Base-by-base conservation (phyloP, 2,888 invertebrate genomes). In the Lycia hirtaria region DNA sequence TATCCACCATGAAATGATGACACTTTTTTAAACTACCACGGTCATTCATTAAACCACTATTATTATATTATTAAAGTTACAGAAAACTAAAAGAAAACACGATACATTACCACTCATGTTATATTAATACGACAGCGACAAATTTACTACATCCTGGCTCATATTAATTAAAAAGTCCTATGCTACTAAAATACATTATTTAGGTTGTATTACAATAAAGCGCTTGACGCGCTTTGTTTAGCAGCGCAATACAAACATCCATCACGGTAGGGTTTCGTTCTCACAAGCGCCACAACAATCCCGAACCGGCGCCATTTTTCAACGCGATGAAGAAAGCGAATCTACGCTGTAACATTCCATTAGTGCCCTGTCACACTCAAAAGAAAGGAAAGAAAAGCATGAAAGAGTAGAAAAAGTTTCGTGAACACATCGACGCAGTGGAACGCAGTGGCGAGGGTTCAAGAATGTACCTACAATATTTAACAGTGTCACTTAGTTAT, bases 341-440 rank as follows among this genome's bases (percentile, higher is more conserved):
- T 80, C 79, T 75, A 72, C 75, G 64, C 67, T 72, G 80, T 78
- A 76, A 77, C 81, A 82, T 87, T 88, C 88, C 89, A 89, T 89
- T 89, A 88, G 87, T 71, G 80, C 76, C 68, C 85, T 88, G 88
- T 88, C 88, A 87, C 80, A 75, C 75, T 77, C 75, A 77, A 80
- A 80, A 74, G 76, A 76, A 76, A 73, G 44, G 64, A 72, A 72
- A 71, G 66, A 73, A 78, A 71, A 64, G 60, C 55, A 38, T 37
- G 49, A 38, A 38, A 60, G 51, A 60, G 49, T 69, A 71, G 78
- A 78, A 75, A 71, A 69, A 64, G 37, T 54, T 57, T 65, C 62
- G 68, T 62, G 65, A 68, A 62, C 65, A 66, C 64, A 70, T 66
- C 65, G 67, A 63, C 65, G 44, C 15, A 0, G 35, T 50, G 63